Conservation (phyloP, 2,888 invertebrate species). For the Deladenus siricidicola region DNA sequence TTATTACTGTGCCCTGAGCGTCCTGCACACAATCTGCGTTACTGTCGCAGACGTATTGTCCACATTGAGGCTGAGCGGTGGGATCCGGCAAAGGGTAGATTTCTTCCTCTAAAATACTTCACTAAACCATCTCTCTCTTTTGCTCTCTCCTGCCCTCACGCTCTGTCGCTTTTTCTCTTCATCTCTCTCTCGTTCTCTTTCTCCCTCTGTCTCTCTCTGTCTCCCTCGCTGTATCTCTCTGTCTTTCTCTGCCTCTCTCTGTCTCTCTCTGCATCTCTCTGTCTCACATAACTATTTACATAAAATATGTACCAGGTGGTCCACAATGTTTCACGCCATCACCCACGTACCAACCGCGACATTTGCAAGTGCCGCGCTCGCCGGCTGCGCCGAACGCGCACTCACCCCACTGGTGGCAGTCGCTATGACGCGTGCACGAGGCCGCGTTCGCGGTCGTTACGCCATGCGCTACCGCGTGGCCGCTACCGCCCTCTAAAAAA, state of each 20-base stretch:
- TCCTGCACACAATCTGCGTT: conserved; percentile 68
- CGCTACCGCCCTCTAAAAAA: background rate
- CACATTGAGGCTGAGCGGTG: conserved; percentile 20
- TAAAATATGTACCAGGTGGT: conserved; percentile 39
- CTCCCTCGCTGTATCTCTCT: no score
- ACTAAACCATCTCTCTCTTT: no score
- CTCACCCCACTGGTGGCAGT: conserved; percentile 52
- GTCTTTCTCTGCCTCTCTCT: no score
- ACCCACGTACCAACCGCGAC: conserved; percentile 53
- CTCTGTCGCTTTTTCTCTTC: no score
- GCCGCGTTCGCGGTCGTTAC: background rate
- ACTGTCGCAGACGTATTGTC: conserved; percentile 67
- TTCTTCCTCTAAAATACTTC: no score
- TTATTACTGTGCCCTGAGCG: background rate
- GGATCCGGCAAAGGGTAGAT: background rate
- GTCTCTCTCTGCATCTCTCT: no score
- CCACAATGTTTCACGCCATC: conserved; percentile 51
- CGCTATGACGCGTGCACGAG: conserved; percentile 37
- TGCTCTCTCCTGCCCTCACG: no score
- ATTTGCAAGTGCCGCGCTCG: conserved; percentile 36
- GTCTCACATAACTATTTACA: no score
- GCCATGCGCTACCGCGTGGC: background rate
- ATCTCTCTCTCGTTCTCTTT: no score
- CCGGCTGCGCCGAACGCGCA: conserved; percentile 37
- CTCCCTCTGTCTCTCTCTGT: no score